Evolutionary conservation across 2,797 vertebrate genomes (phyloP), one percentile per base, ranked within the genome.

Genomic region (Gallinago nigripennis): DNA sequence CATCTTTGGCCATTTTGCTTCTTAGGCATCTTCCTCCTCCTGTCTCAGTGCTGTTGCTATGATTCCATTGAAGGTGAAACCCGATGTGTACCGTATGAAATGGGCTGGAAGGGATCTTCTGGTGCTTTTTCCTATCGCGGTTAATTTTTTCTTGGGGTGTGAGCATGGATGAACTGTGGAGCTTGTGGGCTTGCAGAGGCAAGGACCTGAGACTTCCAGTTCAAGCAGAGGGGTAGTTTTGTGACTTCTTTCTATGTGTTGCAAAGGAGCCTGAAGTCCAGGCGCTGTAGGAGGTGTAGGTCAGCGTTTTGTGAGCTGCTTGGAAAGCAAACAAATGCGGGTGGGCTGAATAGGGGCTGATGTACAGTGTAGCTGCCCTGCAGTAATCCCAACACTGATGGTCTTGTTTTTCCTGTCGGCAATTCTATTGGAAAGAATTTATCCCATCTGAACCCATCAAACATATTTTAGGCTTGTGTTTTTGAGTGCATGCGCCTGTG

Each of bases 341-440:
- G 79, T 95, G 94, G 86, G 82, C 93, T 94, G 51, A 82, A 50
- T 3, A 64, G 63, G 45, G 39, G 20, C 45, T 78, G 41, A 64
- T 71, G 57, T 65, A 39, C 50, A 65, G 43, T 27, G 27, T 50
- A 48, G 72, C 57, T 89, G 54, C 61, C 64, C 31, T 92, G 45
- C 88, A 88, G 71, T 90, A 95, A 93, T 63, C 70, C 66, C 35
- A 63, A 8, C 33, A 18, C 25, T 61, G 31, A 43, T 1, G 1
- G 61, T 91, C 88, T 70, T 88, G 30, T 85, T 92, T 89, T 87
- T 89, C 50, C 64, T 92, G 39, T 76, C 92, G 89, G 84, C 75
- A 88, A 0, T 87, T 84, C 45, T 68, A 1, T 63, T 92, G 87
- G 79, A 90, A 96, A 87, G 77, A 91, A 33, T 33, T 78, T 83